Evolutionary conservation across 2,888 invertebrate species (phyloP), one percentile per base, ranked within the genome.

Genomic region (Mellilla xanthometata): DNA sequence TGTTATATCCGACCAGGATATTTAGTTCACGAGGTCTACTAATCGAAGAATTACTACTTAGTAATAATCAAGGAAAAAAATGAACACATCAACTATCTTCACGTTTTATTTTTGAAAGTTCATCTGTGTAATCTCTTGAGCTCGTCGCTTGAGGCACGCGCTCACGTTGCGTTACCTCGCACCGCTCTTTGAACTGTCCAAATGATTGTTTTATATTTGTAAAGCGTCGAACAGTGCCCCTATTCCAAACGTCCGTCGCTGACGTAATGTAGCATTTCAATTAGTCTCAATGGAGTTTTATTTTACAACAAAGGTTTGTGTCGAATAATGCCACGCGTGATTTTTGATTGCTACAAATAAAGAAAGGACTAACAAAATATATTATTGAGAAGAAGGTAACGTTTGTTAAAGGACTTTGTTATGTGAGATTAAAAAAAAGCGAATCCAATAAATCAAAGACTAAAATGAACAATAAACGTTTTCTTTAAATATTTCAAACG

Each of bases 131-230:
- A 6, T 19, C 6, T 19, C 2, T 2, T 33, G 2, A 9, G 15
- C 23, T 19, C 11, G 2, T 41, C 1, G 6, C 52, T 76, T 65
- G 53, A 0, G 50, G 65, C 77, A 66, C 41, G 36, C 60, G 9
- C 61, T 43, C 56, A 54, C 62, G 64, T 83, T 78, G 77, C 81
- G 81, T 78, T 83, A 76, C 76, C 72, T 71, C 73, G 72, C 79
- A 66, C 70, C 72, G 73, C 80, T 82, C 83, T 87, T 87, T 85
- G 82, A 81, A 77, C 80, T 78, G 80, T 86, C 84, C 77, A 82
- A 87, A 85, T 84, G 81, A 87, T 88, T 88, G 88, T 88, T 88
- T 88, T 88, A 88, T 85, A 88, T 86, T 85, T 85, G 81, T 81
- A 81, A 78, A 82, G 82, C 78, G 70, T 62, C 66, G 76, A 74